A percentile compares a stretch with the other conserved stretches of the same genome.
These are phyloP conservation scores for Thermophis baileyi DNA, from an alignment of 2,113 vertebrate genomes.

Conservation along the genomic window DNA sequence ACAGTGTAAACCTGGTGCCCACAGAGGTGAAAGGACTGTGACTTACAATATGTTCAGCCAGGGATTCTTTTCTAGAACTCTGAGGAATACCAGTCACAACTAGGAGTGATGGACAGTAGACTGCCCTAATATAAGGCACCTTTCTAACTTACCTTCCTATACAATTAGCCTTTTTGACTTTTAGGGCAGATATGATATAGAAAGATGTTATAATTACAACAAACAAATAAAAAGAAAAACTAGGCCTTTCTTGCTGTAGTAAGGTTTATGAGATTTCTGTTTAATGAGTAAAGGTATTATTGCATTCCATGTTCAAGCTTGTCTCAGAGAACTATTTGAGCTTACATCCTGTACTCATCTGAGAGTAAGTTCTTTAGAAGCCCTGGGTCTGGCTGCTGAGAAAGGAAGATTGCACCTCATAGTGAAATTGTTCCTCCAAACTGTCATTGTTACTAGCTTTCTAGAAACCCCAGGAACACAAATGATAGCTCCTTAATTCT, in stretches of 20 bases:
- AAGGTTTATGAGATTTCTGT: not conserved
- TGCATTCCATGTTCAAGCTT: not conserved
- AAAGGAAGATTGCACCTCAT: too few relatives aligned
- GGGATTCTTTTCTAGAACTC: not conserved
- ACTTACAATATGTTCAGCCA: not conserved
- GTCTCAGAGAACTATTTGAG: not conserved
- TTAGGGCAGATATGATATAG: not conserved
- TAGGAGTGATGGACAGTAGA: not conserved
- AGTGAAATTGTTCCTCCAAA: slow-evolving; percentile 10
- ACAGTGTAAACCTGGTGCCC: not conserved
- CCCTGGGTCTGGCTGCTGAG: not conserved
- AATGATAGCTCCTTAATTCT: not conserved
- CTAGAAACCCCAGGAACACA: not conserved
- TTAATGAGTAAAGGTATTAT: slow-evolving; percentile 24
- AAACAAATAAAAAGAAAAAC: not conserved
- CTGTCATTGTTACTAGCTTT: slow-evolving; percentile 17
- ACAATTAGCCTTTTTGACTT: not conserved
- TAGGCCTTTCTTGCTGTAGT: not conserved
- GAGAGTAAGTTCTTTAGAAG: not conserved
- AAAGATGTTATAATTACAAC: not conserved
- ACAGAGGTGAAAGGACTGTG: not conserved
- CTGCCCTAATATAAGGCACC: not conserved
- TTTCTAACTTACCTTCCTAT: not conserved
- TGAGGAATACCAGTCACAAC: not conserved
- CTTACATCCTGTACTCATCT: slow-evolving; percentile 24